Evolutionary conservation across 2,797 vertebrate species (phyloP), one percentile per base, ranked within the genome.

Genomic region (Dryobates pubescens): DNA sequence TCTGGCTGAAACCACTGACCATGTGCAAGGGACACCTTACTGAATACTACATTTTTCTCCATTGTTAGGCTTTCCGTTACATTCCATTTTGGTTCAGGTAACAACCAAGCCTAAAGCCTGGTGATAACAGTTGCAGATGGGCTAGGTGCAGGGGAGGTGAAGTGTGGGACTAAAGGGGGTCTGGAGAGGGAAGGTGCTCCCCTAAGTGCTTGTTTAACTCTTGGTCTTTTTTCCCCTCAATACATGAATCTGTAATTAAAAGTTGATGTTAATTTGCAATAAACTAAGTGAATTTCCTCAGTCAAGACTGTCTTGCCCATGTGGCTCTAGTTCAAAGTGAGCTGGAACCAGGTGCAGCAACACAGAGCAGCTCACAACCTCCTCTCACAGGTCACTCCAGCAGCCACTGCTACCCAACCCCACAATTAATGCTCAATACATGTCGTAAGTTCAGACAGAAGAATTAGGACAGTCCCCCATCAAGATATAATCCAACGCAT

Each of bases 91-190:
- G 51, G 63, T 20, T 43, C 43, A 76, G 38, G 6, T 34, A 78
- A 38, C 38, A 38, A 38, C 38, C 0, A 3, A 59, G 18, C 0
- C 0, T 43, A 49, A 59, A 1, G 2, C 15, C 17, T 2, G 1
- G 8, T 13, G 54, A 38, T 63, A 70, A 51, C 20, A 26, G 20
- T 8, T 45, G 43, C 18, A 79, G 20, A 53, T 65, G 74, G 51
- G 20, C 3, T 24, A 29, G 38, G 49, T 63, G 7, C 3, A 56
- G 13, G 6, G 22, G 13, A 24, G 22, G n/a, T 78, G 58, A 45
- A 51, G 9, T 8, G 7, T 17, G 45, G 59, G 19, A 0, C 76
- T 62, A 27, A 57, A 57, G 24, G 53, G 30, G 22, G 3, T 43
- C 30, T 36, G n/a, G 16, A 18, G 30, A 30, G 12, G 29, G 19